A percentile compares a stretch with the other conserved stretches of the same genome.
Evolutionary conservation across 2,888 invertebrate species (phyloP).

Genomic region (Lepidonotus clava): DNA sequence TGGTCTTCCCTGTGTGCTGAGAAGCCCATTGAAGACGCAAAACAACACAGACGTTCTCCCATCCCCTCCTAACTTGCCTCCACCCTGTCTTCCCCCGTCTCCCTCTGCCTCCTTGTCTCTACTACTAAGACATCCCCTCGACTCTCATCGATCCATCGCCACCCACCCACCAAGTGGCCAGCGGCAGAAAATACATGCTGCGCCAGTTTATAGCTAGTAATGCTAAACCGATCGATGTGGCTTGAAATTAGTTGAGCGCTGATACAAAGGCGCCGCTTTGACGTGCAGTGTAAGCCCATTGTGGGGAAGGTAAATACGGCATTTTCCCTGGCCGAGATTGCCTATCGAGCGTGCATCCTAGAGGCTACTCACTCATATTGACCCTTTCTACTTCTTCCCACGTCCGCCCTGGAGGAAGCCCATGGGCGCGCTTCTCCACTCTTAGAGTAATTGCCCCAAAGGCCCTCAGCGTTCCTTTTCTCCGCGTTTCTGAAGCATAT

Average conservation of each 20-base stretch:
- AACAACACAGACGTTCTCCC: too few species aligned
- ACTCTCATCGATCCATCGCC: background rate
- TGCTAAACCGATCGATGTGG: constrained; percentile 31
- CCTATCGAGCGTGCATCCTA: constrained; percentile 1
- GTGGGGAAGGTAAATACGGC: constrained; percentile 41
- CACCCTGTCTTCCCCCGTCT: too few species aligned
- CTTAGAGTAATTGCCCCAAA: constrained; percentile 48
- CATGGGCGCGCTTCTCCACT: constrained; percentile 4
- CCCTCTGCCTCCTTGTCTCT: too few species aligned
- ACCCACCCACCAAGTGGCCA: background rate
- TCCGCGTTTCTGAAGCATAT: constrained; percentile 32
- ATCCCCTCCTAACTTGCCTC: too few species aligned
- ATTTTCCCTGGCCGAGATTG: constrained; percentile 40
- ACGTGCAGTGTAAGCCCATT: constrained; percentile 17
- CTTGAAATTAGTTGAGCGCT: constrained; percentile 45
- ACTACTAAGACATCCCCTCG: too few species aligned
- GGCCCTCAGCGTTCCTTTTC: background rate
- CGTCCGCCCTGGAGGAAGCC: background rate
- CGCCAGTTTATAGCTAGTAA: constrained; percentile 51
- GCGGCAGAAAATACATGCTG: constrained; percentile 10
- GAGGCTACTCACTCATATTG: constrained; percentile 29
- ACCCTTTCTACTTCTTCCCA: background rate
- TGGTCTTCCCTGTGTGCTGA: too few species aligned
- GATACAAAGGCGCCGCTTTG: constrained; percentile 30
- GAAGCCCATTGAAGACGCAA: too few species aligned